Evolutionary conservation across 2,113 vertebrate genomes (phyloP), one percentile per base, ranked within the genome.

Genomic region (Geococcyx californianus): DNA sequence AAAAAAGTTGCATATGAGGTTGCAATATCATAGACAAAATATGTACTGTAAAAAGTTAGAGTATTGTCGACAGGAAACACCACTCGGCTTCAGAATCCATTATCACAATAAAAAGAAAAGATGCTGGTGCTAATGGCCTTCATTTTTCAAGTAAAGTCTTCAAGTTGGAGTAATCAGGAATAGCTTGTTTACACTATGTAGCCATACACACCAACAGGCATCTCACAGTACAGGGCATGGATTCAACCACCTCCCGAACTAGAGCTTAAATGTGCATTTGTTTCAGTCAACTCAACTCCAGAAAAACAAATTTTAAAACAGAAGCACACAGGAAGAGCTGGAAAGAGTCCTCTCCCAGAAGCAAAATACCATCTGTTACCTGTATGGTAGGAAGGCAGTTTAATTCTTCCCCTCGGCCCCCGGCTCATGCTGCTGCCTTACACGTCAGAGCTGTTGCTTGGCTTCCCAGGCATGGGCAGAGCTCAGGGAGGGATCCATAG

Each of bases 11-110:
- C 26, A 72, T 62, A 81, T 8, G 18, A 95, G 36, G 36, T 52
- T 92, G 54, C n/a, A 86, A 44, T 68, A n/a, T 91, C 84, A 92
- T 16, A 87, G 55, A 87, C 72, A 63, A 95, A 89, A 60, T 68
- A 68, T 29, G n/a, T 36, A 67, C 26, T 83, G 60, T 70, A 74
- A 93, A 86, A 92, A 49, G 26, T 55, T 47, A 76, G 49, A 10
- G 42, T 66, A 69, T 55, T 31, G 87, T 55, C 72, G 29, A 85
- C 7, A 2, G 59, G 59, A 88, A 86, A 90, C 29, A 74, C 15
- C 45, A 62, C 33, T 94, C 21, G 11, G 79, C 44, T 89, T 78
- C 8, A 3, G 51, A 78, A 63, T 86, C 60, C 31, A 72, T 63
- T 75, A 90, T 51, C 54, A 63, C 38, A 87, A 67, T 20, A 17